Conservation (phyloP, 2,113 vertebrate genomes). For the Montifringilla adamsi region DNA sequence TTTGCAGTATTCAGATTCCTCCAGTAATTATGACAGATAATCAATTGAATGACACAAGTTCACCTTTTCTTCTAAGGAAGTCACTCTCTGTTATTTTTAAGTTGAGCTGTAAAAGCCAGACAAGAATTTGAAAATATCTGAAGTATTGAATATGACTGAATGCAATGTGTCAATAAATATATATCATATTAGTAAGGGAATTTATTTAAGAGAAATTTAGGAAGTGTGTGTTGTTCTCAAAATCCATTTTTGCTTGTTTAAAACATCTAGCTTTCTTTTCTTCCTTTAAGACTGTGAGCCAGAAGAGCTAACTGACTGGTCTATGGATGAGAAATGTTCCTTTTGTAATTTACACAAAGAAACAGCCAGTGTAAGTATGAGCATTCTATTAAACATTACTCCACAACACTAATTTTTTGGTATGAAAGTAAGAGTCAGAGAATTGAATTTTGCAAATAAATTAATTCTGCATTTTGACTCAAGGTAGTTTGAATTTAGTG, state of each 20-base stretch:
- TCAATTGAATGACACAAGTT: background rate
- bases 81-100: background rate
- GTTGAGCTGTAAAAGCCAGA: background rate
- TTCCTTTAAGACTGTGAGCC: slow-evolving; percentile 94
- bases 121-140: background rate
- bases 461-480: background rate
- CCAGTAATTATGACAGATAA: background rate
- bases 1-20: background rate
- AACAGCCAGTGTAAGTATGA: slow-evolving; percentile 89
- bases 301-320: slow-evolving; percentile 95
- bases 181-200: background rate
- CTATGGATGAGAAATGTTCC: slow-evolving; percentile 89
- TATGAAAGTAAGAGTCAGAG: background rate
- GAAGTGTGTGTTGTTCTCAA: slow-evolving; percentile 7
- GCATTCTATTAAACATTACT: background rate
- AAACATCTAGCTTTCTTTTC: slow-evolving; percentile 53
- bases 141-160: background rate
- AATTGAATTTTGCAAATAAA: background rate
- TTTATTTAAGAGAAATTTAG: background rate
- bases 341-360: slow-evolving; percentile 96
- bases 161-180: background rate
- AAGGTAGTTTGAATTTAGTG: background rate
- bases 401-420: background rate
- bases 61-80: background rate
- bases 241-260: slow-evolving; percentile 57